Conservation (phyloP, 2,797 vertebrate genomes). For the Microctenopoma steveboyesi region DNA sequence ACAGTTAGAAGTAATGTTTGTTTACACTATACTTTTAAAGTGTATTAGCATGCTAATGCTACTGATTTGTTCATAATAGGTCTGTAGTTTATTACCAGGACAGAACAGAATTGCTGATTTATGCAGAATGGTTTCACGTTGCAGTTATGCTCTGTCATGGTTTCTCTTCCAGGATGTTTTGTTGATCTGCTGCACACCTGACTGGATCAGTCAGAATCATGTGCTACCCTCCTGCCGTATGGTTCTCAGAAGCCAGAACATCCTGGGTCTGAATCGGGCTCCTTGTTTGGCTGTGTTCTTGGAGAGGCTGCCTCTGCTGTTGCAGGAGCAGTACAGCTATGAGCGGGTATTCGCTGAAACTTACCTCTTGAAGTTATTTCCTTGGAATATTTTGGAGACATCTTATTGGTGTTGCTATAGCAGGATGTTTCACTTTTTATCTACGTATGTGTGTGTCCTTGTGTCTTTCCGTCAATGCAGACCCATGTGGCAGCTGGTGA, state of each 20-base stretch:
- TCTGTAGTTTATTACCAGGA: too few relatives aligned
- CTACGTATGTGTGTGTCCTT: not conserved
- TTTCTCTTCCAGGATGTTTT: constrained; percentile 79
- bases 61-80: too few relatives aligned
- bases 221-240: constrained; percentile 84
- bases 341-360: constrained; percentile 68
- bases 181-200: constrained; percentile 83
- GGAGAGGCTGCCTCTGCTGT: constrained; percentile 83
- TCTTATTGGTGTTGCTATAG: not conserved
- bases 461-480: constrained; percentile 53
- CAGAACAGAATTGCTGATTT: too few relatives aligned
- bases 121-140: too few relatives aligned
- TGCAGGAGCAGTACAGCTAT: constrained; percentile 85
- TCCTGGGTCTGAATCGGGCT: constrained; percentile 83
- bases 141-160: constrained; percentile 4
- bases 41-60: not conserved
- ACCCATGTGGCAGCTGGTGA: constrained; percentile 83
- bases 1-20: not conserved
- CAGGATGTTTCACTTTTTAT: not conserved
- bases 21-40: not conserved
- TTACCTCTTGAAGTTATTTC: not conserved
- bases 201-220: constrained; percentile 86
- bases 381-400: not conserved
- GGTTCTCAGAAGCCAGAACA: constrained; percentile 83
- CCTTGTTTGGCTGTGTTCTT: constrained; percentile 87